Evolutionary conservation across 2,113 vertebrate species (phyloP).

Genomic region (Mixornis gularis): DNA sequence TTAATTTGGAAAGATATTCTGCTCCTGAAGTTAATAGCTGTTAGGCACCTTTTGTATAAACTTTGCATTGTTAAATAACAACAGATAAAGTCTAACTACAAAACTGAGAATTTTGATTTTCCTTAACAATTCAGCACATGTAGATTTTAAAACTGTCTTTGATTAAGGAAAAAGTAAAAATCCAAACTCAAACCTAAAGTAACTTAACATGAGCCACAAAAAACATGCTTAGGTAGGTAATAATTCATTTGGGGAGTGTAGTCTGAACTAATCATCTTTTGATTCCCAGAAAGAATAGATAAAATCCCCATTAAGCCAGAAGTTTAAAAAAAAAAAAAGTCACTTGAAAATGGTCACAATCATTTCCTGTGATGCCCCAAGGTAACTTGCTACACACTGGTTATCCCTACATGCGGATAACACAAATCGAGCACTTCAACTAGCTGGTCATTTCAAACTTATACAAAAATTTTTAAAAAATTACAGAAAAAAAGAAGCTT

Average conservation of each 20-base stretch:
- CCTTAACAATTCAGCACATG: slow-evolving; percentile 53
- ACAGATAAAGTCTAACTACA: slow-evolving; percentile 36
- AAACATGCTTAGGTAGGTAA: slow-evolving; percentile 8
- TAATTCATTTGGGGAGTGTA: neutral
- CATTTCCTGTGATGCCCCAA: neutral
- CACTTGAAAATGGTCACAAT: neutral
- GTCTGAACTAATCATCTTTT: neutral
- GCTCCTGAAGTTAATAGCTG: slow-evolving; percentile 30
- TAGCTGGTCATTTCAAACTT: neutral
- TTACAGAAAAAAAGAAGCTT: neutral
- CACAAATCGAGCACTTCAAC: neutral
- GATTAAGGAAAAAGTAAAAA: neutral
- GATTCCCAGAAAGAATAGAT: neutral
- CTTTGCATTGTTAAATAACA: slow-evolving; percentile 23
- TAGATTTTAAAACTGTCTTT: slow-evolving; percentile 50
- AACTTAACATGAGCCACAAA: neutral
- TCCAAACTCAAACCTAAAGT: neutral
- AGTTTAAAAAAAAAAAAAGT: neutral
- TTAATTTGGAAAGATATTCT: slow-evolving; percentile 28
- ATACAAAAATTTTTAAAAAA: neutral
- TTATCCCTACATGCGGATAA: neutral
- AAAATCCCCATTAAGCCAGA: neutral
- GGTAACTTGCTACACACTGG: neutral
- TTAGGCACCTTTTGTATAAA: slow-evolving; percentile 64
- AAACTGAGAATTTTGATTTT: slow-evolving; percentile 44